Evolutionary conservation across 2,797 vertebrate species (phyloP), one percentile per base, ranked within the genome.

Genomic region (Menidia menidia): DNA sequence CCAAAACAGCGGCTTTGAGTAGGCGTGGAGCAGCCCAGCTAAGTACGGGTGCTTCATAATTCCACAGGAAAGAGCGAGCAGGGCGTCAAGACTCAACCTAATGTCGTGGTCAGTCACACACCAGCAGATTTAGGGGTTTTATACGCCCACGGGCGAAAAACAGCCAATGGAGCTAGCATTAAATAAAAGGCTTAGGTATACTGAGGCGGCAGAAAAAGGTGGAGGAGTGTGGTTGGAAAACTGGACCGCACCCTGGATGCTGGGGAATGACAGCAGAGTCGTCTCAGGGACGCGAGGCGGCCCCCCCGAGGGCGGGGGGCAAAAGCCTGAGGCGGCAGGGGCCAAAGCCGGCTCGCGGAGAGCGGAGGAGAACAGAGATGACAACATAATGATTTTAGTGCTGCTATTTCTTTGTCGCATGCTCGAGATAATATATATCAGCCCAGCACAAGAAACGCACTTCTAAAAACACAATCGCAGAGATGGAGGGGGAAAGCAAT

Each of bases 151-250:
- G 81, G 77, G 77, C 79, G 64, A 78, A 73, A 73, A 45, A 43
- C 3, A 0, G 67, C 41, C 48, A 41, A 73, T 60, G 43, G 61
- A 0, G 53, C 57, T 74, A 61, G 48, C 15, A 8, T 75, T 25
- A 71, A 77, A 31, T 56, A 73, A 83, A 87, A 78, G 62, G 71
- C 78, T 84, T 64, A 68, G 81, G 78, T 87, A 67, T 32, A 68
- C 48, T 14, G 65, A 54, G 33, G 19, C 65, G 68, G 59, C 60
- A 50, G 73, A 39, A 44, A 25, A 68, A 84, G 84, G 84, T 79
- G 83, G 79, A 76, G 77, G 63, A 59, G 62, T 78, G 76, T 42
- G 78, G 78, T 77, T 69, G 59, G 69, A 74, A 78, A 87, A 47
- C 70, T n/a, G 60, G 75, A 66, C 78, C 45, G 76, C 69, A 13